These are phyloP conservation scores for Caenorhabditis japonica DNA, from an alignment of 2,888 invertebrate species.

Conservation along the genomic window DNA sequence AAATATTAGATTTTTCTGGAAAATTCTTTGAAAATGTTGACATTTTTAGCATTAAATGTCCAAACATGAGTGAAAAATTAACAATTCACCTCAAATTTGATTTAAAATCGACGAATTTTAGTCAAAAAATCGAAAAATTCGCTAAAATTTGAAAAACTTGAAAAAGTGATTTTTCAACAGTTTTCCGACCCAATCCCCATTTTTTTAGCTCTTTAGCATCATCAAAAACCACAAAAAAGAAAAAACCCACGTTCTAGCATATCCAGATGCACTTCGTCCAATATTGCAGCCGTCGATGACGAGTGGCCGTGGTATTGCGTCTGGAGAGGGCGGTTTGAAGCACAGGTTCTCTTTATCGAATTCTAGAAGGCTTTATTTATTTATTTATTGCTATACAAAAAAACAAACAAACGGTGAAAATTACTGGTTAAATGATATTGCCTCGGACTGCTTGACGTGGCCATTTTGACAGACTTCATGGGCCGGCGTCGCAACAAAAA, in stretches of 20 bases:
- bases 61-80: too few relatives aligned
- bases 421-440: too few relatives aligned
- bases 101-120: too few relatives aligned
- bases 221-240: background rate
- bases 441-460: too few relatives aligned
- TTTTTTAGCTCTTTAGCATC: background rate
- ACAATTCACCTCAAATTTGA: too few relatives aligned
- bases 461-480: too few relatives aligned
- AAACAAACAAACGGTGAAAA: slow-evolving; percentile 4
- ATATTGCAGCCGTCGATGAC: slow-evolving; percentile 72
- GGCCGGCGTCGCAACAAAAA: too few relatives aligned
- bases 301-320: slow-evolving; percentile 61
- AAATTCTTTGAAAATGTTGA: too few relatives aligned
- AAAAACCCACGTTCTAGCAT: slow-evolving; percentile 61
- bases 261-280: slow-evolving; percentile 67
- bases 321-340: slow-evolving; percentile 51
- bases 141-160: background rate
- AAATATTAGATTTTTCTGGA: too few relatives aligned
- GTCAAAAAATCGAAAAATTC: too few relatives aligned
- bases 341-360: slow-evolving; percentile 31
- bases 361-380: slow-evolving; percentile 24
- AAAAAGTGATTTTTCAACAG: background rate
- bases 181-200: background rate
- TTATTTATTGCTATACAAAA: background rate
- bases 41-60: too few relatives aligned